These are phyloP conservation scores for Mareca strepera DNA, from an alignment of 2,797 vertebrate species.

Conservation along the genomic window DNA sequence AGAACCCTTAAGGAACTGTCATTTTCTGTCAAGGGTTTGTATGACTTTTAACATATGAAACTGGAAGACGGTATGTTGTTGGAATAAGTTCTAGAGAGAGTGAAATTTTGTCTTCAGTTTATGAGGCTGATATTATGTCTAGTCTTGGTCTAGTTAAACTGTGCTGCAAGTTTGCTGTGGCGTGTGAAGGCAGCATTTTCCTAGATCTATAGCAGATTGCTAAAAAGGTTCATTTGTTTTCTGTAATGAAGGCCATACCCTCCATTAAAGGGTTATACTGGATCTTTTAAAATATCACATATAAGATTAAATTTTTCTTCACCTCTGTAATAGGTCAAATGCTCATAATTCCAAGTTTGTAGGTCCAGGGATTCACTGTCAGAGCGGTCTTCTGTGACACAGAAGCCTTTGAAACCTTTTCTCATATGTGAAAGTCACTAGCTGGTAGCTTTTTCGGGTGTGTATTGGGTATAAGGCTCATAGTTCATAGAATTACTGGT, in stretches of 20 bases:
- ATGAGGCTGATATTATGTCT: background rate
- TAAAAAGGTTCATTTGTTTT: background rate
- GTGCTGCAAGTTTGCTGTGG: background rate
- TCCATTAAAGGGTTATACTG: background rate
- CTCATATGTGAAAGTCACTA: accelerated
- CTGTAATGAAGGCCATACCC: background rate
- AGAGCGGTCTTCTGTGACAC: background rate
- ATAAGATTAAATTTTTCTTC: background rate
- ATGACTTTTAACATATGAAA: background rate
- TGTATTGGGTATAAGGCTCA: background rate
- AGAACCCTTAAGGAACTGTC: background rate
- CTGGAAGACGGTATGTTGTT: background rate
- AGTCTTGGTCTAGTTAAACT: background rate
- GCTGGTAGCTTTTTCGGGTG: background rate
- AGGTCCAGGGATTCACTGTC: background rate
- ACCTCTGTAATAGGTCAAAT: background rate
- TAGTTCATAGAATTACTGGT: background rate
- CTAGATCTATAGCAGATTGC: background rate
- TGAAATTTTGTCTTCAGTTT: background rate
- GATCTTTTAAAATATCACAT: background rate
- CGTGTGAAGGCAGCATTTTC: background rate
- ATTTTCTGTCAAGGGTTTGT: background rate
- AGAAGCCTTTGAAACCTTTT: background rate
- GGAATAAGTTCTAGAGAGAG: background rate
- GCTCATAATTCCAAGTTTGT: background rate